Evolutionary conservation across 2,113 vertebrate species (phyloP), one percentile per base, ranked within the genome.

Genomic region (Calidris pygmaea): DNA sequence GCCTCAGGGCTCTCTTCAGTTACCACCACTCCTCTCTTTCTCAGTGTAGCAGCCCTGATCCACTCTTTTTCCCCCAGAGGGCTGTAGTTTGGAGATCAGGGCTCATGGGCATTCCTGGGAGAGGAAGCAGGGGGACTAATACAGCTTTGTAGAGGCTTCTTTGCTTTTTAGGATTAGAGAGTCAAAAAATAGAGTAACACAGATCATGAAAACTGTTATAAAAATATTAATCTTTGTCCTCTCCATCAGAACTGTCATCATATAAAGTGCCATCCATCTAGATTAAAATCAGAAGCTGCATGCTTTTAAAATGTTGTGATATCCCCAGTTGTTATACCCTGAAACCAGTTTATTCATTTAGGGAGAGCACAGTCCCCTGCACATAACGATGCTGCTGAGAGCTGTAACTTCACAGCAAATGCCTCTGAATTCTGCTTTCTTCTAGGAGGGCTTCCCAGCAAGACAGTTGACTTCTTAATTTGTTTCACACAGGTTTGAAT

Each of bases 361-460:
- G 10, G 26, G n/a, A 85, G 6, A 63, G 12, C 2, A 7, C 6
- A 58, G 43, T 30, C 19, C 53, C 45, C 24, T 66, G 29, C 3
- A 4, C 37, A 80, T 14, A 3, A 15, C 0, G 1, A 12, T 0
- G 1, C 21, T 60, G 39, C 50, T 77, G 45, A 77, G 50, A 73
- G 37, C 30, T 84, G 13, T 58, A 65, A 35, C 37, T 78, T 37
- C 45, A 32, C 29, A 78, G 29, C 21, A 82, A 73, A 63, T 0
- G 0, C n/a, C 41, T 74, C 67, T 83, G 41, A 77, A 58, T 47
- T 73, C 50, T 70, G 4, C 15, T 52, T 87, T 85, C 47, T 78
- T 68, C 75, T 43, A 19, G 10, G 21, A 94, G 22, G 20, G 34
- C 7, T 80, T 68, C 53, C 26, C 45, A 88, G 48, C n/a, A 45